phyloP scores from a whole-genome alignment of 1,140 invertebrate species.

The Trichomalopsis sarcophagae region DNA sequence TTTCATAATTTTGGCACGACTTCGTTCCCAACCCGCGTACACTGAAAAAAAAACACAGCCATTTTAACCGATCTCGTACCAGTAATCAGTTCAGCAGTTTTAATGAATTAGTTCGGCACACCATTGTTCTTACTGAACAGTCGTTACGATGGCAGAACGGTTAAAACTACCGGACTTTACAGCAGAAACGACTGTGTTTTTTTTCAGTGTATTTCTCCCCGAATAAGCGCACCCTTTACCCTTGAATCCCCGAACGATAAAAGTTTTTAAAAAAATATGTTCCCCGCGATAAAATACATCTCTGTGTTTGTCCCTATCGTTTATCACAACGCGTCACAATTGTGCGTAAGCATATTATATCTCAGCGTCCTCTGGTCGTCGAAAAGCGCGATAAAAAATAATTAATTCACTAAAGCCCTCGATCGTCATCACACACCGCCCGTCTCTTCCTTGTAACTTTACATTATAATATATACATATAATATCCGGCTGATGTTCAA shows the following conservation, averaged over 20 bases:
- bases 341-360: constrained; percentile 30
- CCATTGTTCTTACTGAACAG: too few species aligned
- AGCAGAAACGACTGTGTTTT: too few species aligned
- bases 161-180: too few species aligned
- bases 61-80: too few species aligned
- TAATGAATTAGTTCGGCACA: too few species aligned
- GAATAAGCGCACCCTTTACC: neutral
- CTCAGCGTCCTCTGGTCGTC: neutral
- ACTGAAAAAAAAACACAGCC: too few species aligned
- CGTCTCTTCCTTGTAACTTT: neutral
- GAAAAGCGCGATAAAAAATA: constrained; percentile 23
- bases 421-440: neutral
- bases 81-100: too few species aligned
- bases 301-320: constrained; percentile 18
- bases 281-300: constrained; percentile 25
- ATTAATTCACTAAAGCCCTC: neutral
- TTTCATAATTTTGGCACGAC: neutral
- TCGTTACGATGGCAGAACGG: too few species aligned
- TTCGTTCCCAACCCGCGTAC: neutral
- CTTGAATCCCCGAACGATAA: neutral
- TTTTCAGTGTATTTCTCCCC: neutral
- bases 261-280: constrained; percentile 43
- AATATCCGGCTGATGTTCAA: neutral
- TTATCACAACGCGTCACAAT: constrained; percentile 41
- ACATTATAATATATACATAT: neutral